phyloP scores from a whole-genome alignment of 2,113 vertebrate genomes.

The Dicentrarchus labrax region DNA sequence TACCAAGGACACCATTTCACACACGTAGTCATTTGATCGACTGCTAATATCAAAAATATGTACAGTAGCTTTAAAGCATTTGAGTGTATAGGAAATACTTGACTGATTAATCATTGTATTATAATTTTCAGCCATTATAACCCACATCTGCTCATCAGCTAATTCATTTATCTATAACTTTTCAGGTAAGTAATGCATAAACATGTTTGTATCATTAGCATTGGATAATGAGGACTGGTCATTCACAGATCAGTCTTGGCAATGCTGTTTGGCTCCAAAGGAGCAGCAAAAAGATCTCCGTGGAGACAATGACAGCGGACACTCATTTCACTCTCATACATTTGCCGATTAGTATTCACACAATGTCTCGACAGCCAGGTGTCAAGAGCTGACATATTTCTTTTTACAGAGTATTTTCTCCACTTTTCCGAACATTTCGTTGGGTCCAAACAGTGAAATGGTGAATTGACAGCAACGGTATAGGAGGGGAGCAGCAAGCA shows the following conservation, averaged over 20 bases:
- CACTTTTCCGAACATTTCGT: conserved; percentile 45
- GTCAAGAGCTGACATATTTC: conserved; percentile 66
- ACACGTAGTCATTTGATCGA: background rate
- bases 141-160: background rate
- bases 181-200: background rate
- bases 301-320: conserved; percentile 34
- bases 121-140: background rate
- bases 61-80: background rate
- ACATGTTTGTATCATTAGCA: conserved; percentile 30
- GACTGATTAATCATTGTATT: background rate
- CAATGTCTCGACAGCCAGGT: conserved; percentile 46
- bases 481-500: conserved; percentile 44
- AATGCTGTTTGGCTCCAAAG: conserved; percentile 31
- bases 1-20: background rate
- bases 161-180: background rate
- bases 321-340: conserved; percentile 47
- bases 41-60: background rate
- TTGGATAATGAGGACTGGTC: conserved; percentile 38
- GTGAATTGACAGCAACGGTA: conserved; percentile 52
- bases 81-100: background rate
- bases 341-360: conserved; percentile 64
- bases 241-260: conserved; percentile 33
- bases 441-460: conserved; percentile 45
- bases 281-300: conserved; percentile 20
- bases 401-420: conserved; percentile 48